Conservation (phyloP, 30 jellyfish, hydroid and myxozoan genomes). For the Sanderia malayensis region DNA sequence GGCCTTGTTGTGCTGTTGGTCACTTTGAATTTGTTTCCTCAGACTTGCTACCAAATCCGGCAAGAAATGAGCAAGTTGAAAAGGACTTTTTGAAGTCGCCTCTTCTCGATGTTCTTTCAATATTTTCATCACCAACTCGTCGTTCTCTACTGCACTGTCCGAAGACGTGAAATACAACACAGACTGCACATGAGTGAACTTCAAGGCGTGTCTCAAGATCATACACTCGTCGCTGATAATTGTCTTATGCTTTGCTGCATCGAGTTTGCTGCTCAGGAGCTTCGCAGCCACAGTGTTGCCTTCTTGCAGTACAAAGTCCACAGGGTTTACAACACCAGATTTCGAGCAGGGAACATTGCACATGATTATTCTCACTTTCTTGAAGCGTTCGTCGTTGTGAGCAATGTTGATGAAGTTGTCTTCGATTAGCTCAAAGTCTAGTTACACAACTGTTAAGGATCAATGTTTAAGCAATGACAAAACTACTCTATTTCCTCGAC, state of each 20-base stretch:
- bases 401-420: constrained; percentile 38
- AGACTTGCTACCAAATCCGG: constrained; percentile 57
- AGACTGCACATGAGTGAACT: constrained; percentile 62
- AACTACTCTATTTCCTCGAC: too few relatives aligned
- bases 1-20: too few relatives aligned
- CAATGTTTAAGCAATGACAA: too few relatives aligned
- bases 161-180: constrained; percentile 62
- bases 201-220: constrained; percentile 51
- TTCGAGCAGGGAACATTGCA: constrained; percentile 78
- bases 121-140: constrained; percentile 37
- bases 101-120: constrained; percentile 55
- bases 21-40: constrained; percentile 33
- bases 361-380: constrained; percentile 43
- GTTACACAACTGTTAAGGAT: too few relatives aligned
- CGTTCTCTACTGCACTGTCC: constrained; percentile 52
- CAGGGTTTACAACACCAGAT: constrained; percentile 71
- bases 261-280: constrained; percentile 35
- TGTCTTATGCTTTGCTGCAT: constrained; percentile 49
- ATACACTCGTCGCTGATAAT: constrained; percentile 39
- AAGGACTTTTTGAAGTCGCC: constrained; percentile 44
- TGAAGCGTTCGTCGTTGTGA: constrained; percentile 56
- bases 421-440: constrained; percentile 63
- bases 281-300: constrained; percentile 62
- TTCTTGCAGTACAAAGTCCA: constrained; percentile 67
- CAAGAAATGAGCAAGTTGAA: constrained; percentile 42